Percentiles rank a stretch among this genome's conserved stretches.
These are phyloP conservation scores for Branchipolynoe longqiensis DNA, from an alignment of 2,888 invertebrate species.

Conservation along the genomic window DNA sequence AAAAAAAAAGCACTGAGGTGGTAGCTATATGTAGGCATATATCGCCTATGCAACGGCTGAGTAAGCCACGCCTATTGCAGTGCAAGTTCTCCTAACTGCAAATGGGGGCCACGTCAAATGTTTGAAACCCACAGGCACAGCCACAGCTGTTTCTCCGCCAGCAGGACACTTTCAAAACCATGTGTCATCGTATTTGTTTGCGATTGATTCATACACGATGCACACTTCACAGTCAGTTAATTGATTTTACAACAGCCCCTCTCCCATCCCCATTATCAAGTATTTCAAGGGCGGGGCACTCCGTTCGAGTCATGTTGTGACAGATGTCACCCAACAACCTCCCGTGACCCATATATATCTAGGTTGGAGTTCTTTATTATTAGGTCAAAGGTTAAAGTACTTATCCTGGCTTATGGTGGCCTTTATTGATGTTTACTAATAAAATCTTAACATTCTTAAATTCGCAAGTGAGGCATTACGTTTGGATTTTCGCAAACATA, in stretches of 20 bases:
- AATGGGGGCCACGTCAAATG: conserved; percentile 15
- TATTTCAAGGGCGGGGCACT: background rate
- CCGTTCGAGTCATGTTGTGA: background rate
- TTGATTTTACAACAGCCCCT: conserved; percentile 30
- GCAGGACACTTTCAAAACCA: background rate
- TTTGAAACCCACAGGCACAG: background rate
- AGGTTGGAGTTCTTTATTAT: no score
- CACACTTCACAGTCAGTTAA: background rate
- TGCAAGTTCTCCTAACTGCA: no score
- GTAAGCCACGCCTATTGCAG: no score
- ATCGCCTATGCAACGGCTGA: no score
- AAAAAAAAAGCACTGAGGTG: background rate
- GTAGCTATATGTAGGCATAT: background rate
- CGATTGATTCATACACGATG: conserved; percentile 7
- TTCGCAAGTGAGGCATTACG: no score
- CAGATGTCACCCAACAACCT: conserved; percentile 35
- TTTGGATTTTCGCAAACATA: no score
- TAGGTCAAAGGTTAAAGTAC: no score
- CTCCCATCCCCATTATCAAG: background rate
- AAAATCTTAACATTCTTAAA: no score
- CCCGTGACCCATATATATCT: no score
- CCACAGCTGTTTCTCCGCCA: background rate
- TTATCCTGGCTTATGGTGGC: no score
- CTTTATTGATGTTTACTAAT: no score
- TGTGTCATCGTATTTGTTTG: background rate